These are phyloP conservation scores for Galleria mellonella DNA, from an alignment of 1,140 invertebrate genomes.

Conservation along the genomic window DNA sequence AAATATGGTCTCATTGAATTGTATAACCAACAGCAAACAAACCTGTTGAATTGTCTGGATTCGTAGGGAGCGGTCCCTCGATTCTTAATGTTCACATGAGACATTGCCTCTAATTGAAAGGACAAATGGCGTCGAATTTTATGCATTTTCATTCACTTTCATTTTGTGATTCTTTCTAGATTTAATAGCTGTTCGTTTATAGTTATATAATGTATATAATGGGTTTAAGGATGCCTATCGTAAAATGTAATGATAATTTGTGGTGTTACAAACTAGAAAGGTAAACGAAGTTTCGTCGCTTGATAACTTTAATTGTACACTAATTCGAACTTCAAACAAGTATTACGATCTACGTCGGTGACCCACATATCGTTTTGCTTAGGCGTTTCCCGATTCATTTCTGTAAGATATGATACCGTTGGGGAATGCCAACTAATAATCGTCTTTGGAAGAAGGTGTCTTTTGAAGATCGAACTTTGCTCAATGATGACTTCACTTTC, in stretches of 20 bases:
- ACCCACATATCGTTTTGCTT: constrained; percentile 4
- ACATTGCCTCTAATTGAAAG: no score
- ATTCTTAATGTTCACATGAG: no score
- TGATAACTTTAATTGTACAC: constrained; percentile 4
- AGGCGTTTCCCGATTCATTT: constrained; percentile 1
- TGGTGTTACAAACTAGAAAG: constrained; percentile 2
- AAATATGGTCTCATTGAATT: no score
- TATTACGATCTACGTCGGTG: constrained; percentile 1
- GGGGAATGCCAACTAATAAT: not conserved
- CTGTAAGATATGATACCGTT: not conserved
- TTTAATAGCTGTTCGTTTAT: no score
- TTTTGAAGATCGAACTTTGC: constrained; percentile 9
- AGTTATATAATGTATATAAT: not conserved
- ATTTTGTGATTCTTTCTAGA: no score
- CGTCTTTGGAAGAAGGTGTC: constrained; percentile 6
- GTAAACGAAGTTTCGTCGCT: constrained; percentile 1
- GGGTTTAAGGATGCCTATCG: not conserved
- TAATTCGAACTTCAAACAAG: constrained; percentile 7
- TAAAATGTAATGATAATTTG: constrained; percentile 4
- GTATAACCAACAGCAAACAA: no score
- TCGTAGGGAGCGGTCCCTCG: no score
- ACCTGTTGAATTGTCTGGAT: no score
- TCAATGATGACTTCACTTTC: constrained; percentile 1
- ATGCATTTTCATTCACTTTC: no score
- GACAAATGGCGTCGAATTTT: no score